Base-by-base conservation (phyloP, 2,888 invertebrate genomes). In the Phyto melanocephala region DNA sequence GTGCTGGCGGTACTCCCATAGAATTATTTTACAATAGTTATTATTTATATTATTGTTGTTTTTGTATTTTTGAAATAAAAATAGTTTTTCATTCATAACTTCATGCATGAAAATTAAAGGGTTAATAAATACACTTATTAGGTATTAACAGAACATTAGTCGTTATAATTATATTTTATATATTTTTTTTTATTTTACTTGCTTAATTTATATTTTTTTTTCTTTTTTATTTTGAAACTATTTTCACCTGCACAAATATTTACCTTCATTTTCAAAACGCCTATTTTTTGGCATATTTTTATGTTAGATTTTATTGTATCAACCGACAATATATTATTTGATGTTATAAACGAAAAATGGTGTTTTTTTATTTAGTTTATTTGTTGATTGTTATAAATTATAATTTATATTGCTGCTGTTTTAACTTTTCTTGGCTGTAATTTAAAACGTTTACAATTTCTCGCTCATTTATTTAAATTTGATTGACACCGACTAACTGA, bases 211-310 rank as follows among this genome's bases (percentile, higher is more conserved):
- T n/a, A n/a, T n/a, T n/a, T n/a, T n/a, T n/a, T n/a, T n/a, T n/a
- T 28, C 0, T 10, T 28, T 13, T 67, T 56, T 24, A 15, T n/a
- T 33, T 50, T 11, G 28, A 11, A 4, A 68, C 13, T 37, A 1
- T 10, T 20, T 1, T 35, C 60, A 62, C 20, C 75, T 58, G 58
- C 63, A 50, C 67, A 60, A 65, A 72, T 22, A 81, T 84, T 82
- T 86, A 88, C 89, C 88, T 87, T 86, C 85, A 60, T 86, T 84
- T 50, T 89, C 89, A 71, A 85, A 89, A 47, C 90, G 87, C 72
- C 91, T 90, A 87, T 90, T 90, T 80, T 90, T 90, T 24, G 86
- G 88, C 87, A 89, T 89, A 45, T 84, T 85, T 10, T 24, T 37
- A 5, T 17, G 28, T 24, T 33, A 33, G 37, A 42, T 40, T 20